Evolutionary conservation across 2,113 vertebrate genomes (phyloP).

Genomic region (Psilopsiagon aurifrons): DNA sequence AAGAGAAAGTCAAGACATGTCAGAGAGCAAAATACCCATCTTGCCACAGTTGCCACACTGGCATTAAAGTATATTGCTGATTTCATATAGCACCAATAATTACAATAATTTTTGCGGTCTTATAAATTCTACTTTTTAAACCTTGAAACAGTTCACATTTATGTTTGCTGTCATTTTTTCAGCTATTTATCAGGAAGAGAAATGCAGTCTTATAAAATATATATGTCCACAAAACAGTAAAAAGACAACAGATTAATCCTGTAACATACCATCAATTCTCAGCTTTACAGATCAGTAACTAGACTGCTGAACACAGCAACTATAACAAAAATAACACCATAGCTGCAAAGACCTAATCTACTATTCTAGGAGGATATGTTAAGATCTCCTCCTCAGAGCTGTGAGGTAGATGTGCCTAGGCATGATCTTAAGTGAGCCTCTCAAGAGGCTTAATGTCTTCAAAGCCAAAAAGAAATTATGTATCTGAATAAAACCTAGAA

Average conservation of each 20-base stretch:
- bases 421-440: neutral
- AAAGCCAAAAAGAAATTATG: neutral
- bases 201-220: neutral
- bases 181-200: neutral
- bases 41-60: neutral
- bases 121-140: neutral
- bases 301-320: neutral
- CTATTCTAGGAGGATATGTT: neutral
- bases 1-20: neutral
- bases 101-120: neutral
- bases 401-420: neutral
- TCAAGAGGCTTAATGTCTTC: neutral
- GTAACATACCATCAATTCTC: slow-evolving; percentile 20
- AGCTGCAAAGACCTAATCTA: neutral
- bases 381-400: neutral
- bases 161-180: neutral
- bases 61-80: neutral
- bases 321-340: neutral
- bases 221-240: neutral
- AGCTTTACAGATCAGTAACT: neutral
- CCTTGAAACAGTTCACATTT: neutral
- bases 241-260: neutral
- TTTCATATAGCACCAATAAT: neutral
- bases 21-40: neutral
- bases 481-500: neutral